Percentiles rank a stretch among this genome's conserved stretches.
Evolutionary conservation across 2,113 vertebrate genomes (phyloP).

Genomic region (Dipodomys spectabilis): DNA sequence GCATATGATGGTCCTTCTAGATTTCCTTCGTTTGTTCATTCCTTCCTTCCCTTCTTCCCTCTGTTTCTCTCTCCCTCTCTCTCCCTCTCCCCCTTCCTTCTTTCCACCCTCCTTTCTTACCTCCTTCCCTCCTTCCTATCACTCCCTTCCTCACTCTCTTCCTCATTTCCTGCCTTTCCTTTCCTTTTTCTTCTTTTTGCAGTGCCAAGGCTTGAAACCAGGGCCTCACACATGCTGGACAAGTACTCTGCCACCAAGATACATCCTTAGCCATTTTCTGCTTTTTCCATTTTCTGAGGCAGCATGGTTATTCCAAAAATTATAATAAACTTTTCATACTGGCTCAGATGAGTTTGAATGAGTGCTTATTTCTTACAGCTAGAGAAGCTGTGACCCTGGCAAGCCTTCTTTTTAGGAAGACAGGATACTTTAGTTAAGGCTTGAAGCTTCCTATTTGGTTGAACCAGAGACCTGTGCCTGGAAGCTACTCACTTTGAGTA

Average conservation of each 20-base stretch:
- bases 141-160: too few species aligned
- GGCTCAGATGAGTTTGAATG: neutral
- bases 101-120: too few species aligned
- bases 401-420: neutral
- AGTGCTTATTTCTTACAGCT: neutral
- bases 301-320: neutral
- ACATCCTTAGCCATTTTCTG: too few species aligned
- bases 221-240: neutral
- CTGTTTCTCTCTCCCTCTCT: too few species aligned
- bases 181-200: neutral
- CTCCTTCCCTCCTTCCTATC: too few species aligned
- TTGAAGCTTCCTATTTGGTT: neutral
- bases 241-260: neutral
- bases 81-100: too few species aligned
- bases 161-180: fast-evolving
- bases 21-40: neutral
- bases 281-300: neutral
- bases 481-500: neutral
- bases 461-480: neutral
- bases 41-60: too few species aligned
- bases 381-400: neutral
- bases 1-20: neutral
- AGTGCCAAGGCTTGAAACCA: neutral
- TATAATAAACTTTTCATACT: constrained; percentile 44
- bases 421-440: neutral